Base-by-base conservation (phyloP, 1,140 invertebrate genomes). In the Penaeus chinensis region DNA sequence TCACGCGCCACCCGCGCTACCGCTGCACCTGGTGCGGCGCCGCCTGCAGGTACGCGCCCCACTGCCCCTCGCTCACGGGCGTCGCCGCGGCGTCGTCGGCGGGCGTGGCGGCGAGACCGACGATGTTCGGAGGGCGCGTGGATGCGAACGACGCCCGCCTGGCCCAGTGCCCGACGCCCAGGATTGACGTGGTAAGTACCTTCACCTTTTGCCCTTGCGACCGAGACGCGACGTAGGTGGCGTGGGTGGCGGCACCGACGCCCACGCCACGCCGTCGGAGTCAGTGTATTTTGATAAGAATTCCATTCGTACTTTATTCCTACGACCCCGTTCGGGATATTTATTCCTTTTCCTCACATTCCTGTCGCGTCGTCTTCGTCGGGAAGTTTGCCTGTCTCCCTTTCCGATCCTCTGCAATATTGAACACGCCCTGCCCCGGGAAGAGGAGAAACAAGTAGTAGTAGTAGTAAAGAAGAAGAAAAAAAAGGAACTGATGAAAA, bases 11-110 rank as follows among this genome's bases (percentile, higher is more conserved):
- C 74, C 93, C 95, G 18, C 95, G 96, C 91, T 99, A 97, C 92
- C 95, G 96, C 79, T 99, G 98, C 91, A 95, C 96, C 32, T 99
- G 98, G 98, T 99, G 98, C 93, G 94, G 94, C 11, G 96, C 95
- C 91, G 95, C 95, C 32, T 99, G 98, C 93, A 95, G 95, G 47
- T 98, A 96, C 91, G 94, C 95, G 89, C 95, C 97, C 90, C 95
- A 96, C 16, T 98, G 97, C 91, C 92, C 94, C 71, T 93, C 93
- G 19, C 93, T 95, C 42, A 95, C 96, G 37, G 95, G 94, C 54
- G 77, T 54, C 95, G 96, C 91, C 98, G 97, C 92, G 95, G 96
- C 82, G 98, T 98, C 91, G 95, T 96, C 42, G 98, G 97, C 97
- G 98, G 97, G 93, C 94, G 94, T 18, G 96, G 95, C 91, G 95